These are phyloP conservation scores for Drosophila repleta DNA, from an alignment of 1,140 invertebrate genomes.

Conservation along the genomic window DNA sequence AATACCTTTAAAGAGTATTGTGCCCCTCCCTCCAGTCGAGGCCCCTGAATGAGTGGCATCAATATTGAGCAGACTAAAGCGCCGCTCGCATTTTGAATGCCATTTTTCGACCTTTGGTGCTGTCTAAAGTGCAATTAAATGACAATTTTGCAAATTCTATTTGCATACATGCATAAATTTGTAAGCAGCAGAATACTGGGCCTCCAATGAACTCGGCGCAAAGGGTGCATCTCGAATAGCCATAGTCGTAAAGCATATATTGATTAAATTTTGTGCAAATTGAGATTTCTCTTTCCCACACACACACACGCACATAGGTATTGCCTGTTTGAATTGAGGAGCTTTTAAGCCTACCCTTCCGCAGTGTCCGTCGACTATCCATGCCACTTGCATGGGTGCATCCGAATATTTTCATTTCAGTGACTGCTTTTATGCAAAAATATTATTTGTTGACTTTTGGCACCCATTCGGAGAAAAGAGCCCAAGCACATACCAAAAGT, in stretches of 20 bases:
- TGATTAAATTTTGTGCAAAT: slow-evolving; percentile 72
- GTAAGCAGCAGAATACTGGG: slow-evolving; percentile 57
- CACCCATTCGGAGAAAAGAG: slow-evolving; percentile 33
- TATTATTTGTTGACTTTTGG: slow-evolving; percentile 82
- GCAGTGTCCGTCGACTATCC: slow-evolving; percentile 3
- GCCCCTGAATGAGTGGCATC: slow-evolving; percentile 39
- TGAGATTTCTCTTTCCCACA: slow-evolving; percentile 56
- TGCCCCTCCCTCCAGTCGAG: slow-evolving; percentile 20
- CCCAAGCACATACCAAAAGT: slow-evolving; percentile 21
- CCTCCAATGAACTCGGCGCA: slow-evolving; percentile 28
- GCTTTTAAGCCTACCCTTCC: slow-evolving; percentile 48
- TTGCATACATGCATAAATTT: slow-evolving; percentile 80
- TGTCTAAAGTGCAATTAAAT: slow-evolving; percentile 75
- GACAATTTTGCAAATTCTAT: slow-evolving; percentile 81
- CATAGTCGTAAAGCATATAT: slow-evolving; percentile 53
- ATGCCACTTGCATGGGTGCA: slow-evolving; percentile 5
- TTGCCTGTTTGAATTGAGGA: slow-evolving; percentile 30
- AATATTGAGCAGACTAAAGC: slow-evolving; percentile 43
- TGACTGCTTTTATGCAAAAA: slow-evolving; percentile 76
- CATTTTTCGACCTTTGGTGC: slow-evolving; percentile 50
- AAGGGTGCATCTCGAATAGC: slow-evolving; percentile 22
- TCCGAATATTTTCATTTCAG: slow-evolving; percentile 73
- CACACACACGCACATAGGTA: slow-evolving; percentile 12
- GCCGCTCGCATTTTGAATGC: slow-evolving; percentile 74
- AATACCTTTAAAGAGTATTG: slow-evolving; percentile 13